These are phyloP conservation scores for Crypturellus tataupa DNA, from an alignment of 2,797 vertebrate species.

Conservation along the genomic window DNA sequence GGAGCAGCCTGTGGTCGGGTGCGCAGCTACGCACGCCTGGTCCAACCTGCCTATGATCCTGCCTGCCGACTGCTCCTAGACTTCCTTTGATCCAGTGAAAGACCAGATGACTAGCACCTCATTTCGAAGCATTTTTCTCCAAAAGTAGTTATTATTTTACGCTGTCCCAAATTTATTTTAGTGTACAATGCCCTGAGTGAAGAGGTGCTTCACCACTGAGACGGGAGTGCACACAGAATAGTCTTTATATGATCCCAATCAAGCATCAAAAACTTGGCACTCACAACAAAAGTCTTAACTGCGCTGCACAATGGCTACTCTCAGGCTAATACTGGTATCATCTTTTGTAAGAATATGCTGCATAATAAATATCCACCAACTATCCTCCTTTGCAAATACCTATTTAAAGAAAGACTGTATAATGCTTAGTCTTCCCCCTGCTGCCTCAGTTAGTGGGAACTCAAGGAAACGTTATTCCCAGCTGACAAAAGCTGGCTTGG, in stretches of 20 bases:
- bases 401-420: slow-evolving; percentile 35
- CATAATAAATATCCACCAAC: background rate
- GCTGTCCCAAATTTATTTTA: background rate
- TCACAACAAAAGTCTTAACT: background rate
- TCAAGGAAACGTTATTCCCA: slow-evolving; percentile 21
- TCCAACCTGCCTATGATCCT: background rate
- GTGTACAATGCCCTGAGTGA: background rate
- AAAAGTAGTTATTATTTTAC: background rate
- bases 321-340: background rate
- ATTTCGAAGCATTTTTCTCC: background rate
- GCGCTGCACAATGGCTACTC: background rate
- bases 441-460: background rate
- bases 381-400: background rate
- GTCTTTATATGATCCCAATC: background rate
- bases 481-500: background rate
- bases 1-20: background rate
- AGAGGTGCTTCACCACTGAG: background rate
- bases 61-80: background rate
- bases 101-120: background rate
- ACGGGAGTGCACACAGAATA: background rate
- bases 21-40: background rate
- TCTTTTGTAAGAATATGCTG: background rate
- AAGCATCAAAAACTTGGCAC: background rate
- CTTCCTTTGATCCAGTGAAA: background rate
- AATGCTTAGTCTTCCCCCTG: background rate